Evolutionary conservation across 1,140 invertebrate species (phyloP).

Genomic region (Teleogryllus occipitalis): DNA sequence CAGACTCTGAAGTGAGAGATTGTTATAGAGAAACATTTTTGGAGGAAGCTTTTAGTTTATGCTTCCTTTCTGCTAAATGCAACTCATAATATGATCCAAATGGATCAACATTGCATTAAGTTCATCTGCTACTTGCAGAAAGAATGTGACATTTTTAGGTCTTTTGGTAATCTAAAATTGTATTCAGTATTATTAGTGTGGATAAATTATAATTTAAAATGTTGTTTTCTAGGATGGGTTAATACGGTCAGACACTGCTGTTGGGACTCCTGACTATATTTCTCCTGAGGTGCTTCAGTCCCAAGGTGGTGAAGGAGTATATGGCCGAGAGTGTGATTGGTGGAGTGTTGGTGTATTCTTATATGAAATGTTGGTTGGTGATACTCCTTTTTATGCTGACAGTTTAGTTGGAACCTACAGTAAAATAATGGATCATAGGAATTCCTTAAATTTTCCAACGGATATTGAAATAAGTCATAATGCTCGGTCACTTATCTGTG

Average conservation of each 20-base stretch:
- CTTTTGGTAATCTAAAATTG: no score
- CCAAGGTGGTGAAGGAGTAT: slow-evolving; percentile 91
- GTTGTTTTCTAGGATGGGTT: slow-evolving; percentile 65
- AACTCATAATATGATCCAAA: no score
- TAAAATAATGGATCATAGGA: slow-evolving; percentile 97
- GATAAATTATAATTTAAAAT: not conserved
- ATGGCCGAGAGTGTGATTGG: slow-evolving; percentile 97
- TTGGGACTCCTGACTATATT: slow-evolving; percentile 98
- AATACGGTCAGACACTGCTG: slow-evolving; percentile 92
- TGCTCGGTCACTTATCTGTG: slow-evolving; percentile 87
- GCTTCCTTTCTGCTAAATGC: no score
- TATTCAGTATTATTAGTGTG: not conserved
- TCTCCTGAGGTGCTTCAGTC: slow-evolving; percentile 97
- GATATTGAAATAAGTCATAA: slow-evolving; percentile 87
- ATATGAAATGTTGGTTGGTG: slow-evolving; percentile 98
- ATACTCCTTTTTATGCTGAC: slow-evolving; percentile 96
- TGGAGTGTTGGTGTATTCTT: slow-evolving; percentile 99
- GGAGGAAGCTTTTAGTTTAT: no score
- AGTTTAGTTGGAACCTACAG: slow-evolving; percentile 96
- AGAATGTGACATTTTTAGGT: no score
- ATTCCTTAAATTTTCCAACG: slow-evolving; percentile 88
- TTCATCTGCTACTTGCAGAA: no score
- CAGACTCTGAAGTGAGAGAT: no score
- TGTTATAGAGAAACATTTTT: no score
- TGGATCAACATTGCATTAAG: no score